These are phyloP conservation scores for Limnodromus scolopaceus DNA, from an alignment of 2,797 vertebrate genomes.

Conservation along the genomic window DNA sequence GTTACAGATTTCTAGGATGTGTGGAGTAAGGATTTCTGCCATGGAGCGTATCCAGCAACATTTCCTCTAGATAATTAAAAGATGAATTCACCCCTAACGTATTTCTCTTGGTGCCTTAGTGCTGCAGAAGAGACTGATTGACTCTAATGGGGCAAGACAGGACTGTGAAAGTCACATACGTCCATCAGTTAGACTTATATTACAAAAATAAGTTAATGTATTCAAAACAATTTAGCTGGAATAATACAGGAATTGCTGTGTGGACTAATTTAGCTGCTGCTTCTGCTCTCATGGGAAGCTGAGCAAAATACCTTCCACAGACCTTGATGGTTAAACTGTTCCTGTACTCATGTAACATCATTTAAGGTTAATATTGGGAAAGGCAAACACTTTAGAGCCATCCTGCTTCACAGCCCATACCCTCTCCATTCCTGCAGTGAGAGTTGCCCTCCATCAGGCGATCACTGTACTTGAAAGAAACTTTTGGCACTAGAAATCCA, in stretches of 20 bases:
- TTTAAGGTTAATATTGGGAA: neutral
- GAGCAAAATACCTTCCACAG: neutral
- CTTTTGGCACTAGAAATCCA: neutral
- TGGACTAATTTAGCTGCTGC: neutral
- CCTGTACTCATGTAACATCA: neutral
- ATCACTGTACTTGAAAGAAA: neutral
- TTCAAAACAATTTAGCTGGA: neutral
- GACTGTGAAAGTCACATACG: neutral
- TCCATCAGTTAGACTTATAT: neutral
- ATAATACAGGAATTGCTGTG: neutral
- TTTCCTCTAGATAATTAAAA: neutral
- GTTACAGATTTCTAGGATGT: neutral
- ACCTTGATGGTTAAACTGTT: neutral
- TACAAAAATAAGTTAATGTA: neutral
- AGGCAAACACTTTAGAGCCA: neutral
- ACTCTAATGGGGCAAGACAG: neutral
- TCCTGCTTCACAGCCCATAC: neutral
- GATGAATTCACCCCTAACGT: neutral
- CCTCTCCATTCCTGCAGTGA: neutral
- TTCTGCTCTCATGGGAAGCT: neutral
- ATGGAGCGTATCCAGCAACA: accelerated
- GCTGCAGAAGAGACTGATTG: neutral
- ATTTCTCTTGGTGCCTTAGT: neutral
- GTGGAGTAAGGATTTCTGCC: neutral
- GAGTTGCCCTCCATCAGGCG: neutral